phyloP scores from a whole-genome alignment of 2,113 vertebrate genomes.

The Nesoenas mayeri region DNA sequence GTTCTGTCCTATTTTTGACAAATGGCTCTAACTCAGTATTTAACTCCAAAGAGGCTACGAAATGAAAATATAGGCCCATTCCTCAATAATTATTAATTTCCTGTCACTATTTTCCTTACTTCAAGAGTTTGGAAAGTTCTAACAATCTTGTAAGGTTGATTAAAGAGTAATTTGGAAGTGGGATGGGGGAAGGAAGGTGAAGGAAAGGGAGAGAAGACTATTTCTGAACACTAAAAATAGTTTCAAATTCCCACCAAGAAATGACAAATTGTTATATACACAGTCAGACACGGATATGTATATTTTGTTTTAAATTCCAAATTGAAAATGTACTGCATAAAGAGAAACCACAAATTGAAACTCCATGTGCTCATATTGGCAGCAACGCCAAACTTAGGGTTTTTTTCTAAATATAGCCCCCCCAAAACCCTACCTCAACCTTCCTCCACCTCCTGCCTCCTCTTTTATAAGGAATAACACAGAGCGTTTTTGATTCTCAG shows the following conservation, averaged over 20 bases:
- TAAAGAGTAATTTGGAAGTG: slow-evolving; percentile 37
- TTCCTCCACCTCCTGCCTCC: neutral
- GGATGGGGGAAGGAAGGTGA: neutral
- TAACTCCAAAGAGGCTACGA: slow-evolving; percentile 16
- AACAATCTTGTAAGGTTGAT: slow-evolving; percentile 26
- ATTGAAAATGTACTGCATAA: slow-evolving; percentile 43
- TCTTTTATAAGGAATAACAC: neutral
- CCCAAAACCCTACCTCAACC: slow-evolving; percentile 1
- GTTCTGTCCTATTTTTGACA: slow-evolving; percentile 11
- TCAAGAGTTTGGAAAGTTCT: slow-evolving; percentile 21
- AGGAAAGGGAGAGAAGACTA: slow-evolving; percentile 11
- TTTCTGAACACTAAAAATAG: slow-evolving; percentile 57
- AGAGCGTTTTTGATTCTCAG: neutral
- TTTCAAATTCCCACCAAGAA: slow-evolving; percentile 57
- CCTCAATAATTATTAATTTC: slow-evolving; percentile 65
- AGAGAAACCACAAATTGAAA: slow-evolving; percentile 69
- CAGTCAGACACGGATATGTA: slow-evolving; percentile 27
- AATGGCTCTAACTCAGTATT: neutral
- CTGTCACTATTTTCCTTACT: slow-evolving; percentile 52
- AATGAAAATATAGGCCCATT: slow-evolving; percentile 54
- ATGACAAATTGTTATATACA: slow-evolving; percentile 50
- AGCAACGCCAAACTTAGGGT: neutral
- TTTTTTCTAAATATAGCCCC: slow-evolving; percentile 41
- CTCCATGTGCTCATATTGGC: slow-evolving; percentile 40
- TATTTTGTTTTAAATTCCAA: slow-evolving; percentile 67